Base-by-base conservation (phyloP, 2,113 vertebrate genomes). In the Collichthys lucidus region DNA sequence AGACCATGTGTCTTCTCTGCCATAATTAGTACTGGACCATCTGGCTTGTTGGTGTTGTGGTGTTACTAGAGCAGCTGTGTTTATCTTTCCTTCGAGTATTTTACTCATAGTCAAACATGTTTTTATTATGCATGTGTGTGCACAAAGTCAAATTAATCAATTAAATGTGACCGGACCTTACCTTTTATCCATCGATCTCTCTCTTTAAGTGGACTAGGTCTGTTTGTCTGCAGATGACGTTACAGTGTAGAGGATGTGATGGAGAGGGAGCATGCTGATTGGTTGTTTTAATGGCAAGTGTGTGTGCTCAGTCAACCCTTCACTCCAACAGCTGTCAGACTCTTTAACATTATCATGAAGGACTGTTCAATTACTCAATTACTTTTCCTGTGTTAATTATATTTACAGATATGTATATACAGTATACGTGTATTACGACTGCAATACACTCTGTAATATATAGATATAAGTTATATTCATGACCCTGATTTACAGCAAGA, bases 1-100 rank as follows among this genome's bases (percentile, higher is more conserved):
- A 0, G 46, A 87, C 77, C 85, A 83, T 81, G 83, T 89, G 90
- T 78, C n/a, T 53, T 55, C 61, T 69, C 59, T 84, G 80, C 59
- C 49, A 57, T 59, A 46, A 42, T 65, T 70, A 55, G 55, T 84
- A 83, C 61, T 22, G 63, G 50, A 64, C 88, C 90, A 91, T 90
- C 86, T 92, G 89, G 57, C 59, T 49, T 16, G 22, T 20, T 19
- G 7, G 15, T 46, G 26, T 69, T 63, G 57, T 35, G 26, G n/a
- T 77, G 5, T 67, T 66, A 42, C 1, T 52, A 49, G 40, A 49
- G 15, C 52, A 77, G 44, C 49, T 52, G 44, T 65, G 66, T 77
- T 79, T 65, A 86, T 59, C 46, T 56, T 55, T 66, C 5, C 35
- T 35, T 35, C 6, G 6, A 35, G 8, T 35, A 1, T 35, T 1